These are phyloP conservation scores for Meriones psammophilus DNA, from an alignment of 2,797 vertebrate genomes.

Conservation along the genomic window DNA sequence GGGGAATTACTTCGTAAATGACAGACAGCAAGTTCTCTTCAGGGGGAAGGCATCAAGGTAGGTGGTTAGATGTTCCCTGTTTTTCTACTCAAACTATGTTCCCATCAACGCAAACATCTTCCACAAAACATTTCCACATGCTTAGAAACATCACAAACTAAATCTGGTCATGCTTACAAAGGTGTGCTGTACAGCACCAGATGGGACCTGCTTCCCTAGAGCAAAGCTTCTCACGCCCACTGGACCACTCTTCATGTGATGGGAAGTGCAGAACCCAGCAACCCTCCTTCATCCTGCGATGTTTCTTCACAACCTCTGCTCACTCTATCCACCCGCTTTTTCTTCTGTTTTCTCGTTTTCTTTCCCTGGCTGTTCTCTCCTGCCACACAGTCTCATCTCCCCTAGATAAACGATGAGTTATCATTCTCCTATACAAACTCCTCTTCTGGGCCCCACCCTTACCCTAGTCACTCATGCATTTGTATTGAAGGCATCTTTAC, in stretches of 20 bases:
- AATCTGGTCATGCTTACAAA: neutral
- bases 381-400: too few relatives aligned
- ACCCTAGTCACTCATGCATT: neutral
- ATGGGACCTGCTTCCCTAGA: neutral
- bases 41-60: neutral
- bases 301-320: neutral
- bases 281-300: neutral
- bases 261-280: neutral
- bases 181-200: neutral
- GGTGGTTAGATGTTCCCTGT: neutral
- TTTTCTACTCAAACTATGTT: neutral
- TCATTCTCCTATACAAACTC: neutral
- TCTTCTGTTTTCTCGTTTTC: neutral
- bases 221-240: neutral
- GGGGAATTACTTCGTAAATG: neutral
- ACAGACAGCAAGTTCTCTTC: neutral
- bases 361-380: neutral
- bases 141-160: neutral
- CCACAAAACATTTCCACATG: neutral
- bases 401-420: neutral
- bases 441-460: neutral
- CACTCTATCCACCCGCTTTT: neutral
- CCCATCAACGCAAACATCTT: constrained; percentile 26
- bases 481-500: neutral
- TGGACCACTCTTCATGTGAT: fast-evolving